These are phyloP conservation scores for Pseudomyrmex sp. DNA, from an alignment of 1,140 invertebrate species.

Conservation along the genomic window DNA sequence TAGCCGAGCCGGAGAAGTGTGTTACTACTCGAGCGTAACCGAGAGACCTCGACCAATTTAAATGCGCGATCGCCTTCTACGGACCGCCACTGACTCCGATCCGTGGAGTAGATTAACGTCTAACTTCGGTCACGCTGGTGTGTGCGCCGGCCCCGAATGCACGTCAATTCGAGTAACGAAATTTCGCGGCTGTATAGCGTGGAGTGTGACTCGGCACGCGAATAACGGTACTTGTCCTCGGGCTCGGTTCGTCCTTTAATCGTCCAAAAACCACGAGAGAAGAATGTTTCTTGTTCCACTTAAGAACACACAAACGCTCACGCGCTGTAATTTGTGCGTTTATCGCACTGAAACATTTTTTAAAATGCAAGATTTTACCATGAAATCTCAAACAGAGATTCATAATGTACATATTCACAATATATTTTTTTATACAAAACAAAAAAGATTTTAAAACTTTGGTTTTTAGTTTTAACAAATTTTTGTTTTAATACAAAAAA, in stretches of 20 bases:
- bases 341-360: no score
- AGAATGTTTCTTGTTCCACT: neutral
- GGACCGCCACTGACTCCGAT: slow-evolving; percentile 62
- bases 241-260: slow-evolving; percentile 14
- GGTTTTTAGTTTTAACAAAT: no score
- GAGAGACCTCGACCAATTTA: slow-evolving; percentile 75
- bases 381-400: no score
- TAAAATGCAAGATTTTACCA: no score
- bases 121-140: slow-evolving; percentile 17
- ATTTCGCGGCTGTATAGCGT: slow-evolving; percentile 18
- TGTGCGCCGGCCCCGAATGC: slow-evolving; percentile 1
- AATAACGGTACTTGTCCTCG: slow-evolving; percentile 31
- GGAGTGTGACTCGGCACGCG: slow-evolving; percentile 11
- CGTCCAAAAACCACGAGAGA: neutral
- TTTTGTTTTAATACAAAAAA: no score
- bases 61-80: slow-evolving; percentile 71
- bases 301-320: no score
- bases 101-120: slow-evolving; percentile 47
- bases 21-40: slow-evolving; percentile 74
- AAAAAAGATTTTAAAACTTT: no score
- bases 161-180: slow-evolving; percentile 33
- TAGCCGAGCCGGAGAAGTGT: slow-evolving; percentile 66
- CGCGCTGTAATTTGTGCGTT: no score
- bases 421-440: no score
- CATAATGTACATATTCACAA: no score